phyloP scores from a whole-genome alignment of 1,140 invertebrate genomes.

The Pissodes strobi region DNA sequence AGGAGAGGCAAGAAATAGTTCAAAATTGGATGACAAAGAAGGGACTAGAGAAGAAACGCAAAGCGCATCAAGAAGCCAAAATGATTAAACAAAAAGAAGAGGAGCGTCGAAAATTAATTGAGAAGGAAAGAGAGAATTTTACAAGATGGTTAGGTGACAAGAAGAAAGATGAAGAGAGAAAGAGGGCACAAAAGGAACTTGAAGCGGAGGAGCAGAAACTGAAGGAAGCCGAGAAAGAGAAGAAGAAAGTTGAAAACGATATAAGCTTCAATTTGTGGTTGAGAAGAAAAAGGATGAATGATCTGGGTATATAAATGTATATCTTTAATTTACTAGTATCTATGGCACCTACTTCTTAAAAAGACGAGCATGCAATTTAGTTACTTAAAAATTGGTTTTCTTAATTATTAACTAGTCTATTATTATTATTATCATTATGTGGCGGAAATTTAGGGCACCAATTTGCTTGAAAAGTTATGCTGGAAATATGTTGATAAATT shows the following conservation, averaged over 20 bases:
- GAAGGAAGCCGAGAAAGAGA: slow-evolving; percentile 48
- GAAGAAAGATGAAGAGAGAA: slow-evolving; percentile 44
- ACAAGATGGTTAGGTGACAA: slow-evolving; percentile 48
- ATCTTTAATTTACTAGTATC: background rate
- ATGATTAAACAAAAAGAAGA: slow-evolving; percentile 41
- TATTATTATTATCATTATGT: too few relatives aligned
- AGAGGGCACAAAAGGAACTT: slow-evolving; percentile 44
- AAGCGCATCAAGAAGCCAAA: slow-evolving; percentile 35
- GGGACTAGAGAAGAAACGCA: slow-evolving; percentile 38
- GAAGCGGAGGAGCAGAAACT: slow-evolving; percentile 48
- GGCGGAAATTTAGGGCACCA: background rate
- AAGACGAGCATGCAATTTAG: too few relatives aligned
- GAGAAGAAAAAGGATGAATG: slow-evolving; percentile 59
- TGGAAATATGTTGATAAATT: too few relatives aligned
- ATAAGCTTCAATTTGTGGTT: slow-evolving; percentile 60
- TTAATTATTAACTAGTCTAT: too few relatives aligned
- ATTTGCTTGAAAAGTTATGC: too few relatives aligned
- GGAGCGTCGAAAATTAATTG: slow-evolving; percentile 31
- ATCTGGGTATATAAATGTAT: slow-evolving; percentile 56
- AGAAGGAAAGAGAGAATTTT: slow-evolving; percentile 49
- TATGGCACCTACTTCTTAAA: too few relatives aligned
- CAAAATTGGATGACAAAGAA: slow-evolving; percentile 48
- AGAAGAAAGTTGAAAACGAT: slow-evolving; percentile 56
- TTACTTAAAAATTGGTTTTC: too few relatives aligned
- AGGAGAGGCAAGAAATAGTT: slow-evolving; percentile 37